Percentiles rank a stretch among this genome's conserved stretches.
Conservation (phyloP, 2,888 invertebrate genomes). For the Drosophila paracracens region DNA sequence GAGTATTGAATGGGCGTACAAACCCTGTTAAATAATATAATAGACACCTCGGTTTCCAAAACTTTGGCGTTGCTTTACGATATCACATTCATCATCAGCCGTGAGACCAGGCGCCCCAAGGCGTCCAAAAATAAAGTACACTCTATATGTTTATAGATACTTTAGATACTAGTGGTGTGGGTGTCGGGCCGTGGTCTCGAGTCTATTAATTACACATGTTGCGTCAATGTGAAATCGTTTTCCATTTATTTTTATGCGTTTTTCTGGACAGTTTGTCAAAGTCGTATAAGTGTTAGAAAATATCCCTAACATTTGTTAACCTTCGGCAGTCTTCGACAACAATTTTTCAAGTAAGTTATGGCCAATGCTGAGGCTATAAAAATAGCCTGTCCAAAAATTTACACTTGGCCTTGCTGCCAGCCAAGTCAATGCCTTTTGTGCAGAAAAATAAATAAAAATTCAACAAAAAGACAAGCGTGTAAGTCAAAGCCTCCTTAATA, state of each 20-base stretch:
- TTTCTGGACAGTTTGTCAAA: constrained; percentile 51
- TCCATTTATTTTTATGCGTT: constrained; percentile 69
- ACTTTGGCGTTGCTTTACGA: constrained; percentile 53
- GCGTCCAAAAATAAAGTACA: not conserved
- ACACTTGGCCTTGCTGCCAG: constrained; percentile 15
- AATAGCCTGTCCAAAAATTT: constrained; percentile 44
- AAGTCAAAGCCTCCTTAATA: constrained; percentile 26
- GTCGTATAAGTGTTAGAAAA: constrained; percentile 25
- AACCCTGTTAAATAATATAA: constrained; percentile 71
- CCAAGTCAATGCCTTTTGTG: constrained; percentile 37
- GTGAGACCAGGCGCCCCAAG: constrained; percentile 8
- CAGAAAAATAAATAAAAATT: constrained; percentile 14
- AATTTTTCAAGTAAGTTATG: constrained; percentile 62
- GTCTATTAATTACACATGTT: constrained; percentile 77
- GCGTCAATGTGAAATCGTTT: constrained; percentile 64
- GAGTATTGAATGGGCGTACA: constrained; percentile 27
- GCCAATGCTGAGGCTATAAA: constrained; percentile 38
- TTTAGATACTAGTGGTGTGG: no score
- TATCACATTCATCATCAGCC: constrained; percentile 57
- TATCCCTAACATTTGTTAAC: constrained; percentile 59
- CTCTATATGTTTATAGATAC: constrained; percentile 3
- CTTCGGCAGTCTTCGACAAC: constrained; percentile 49
- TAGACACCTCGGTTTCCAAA: constrained; percentile 62
- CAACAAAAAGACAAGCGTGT: constrained; percentile 14
- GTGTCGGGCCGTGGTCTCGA: constrained; percentile 20